phyloP scores from a whole-genome alignment of 2,888 invertebrate genomes.

The Physocephala rufipes region DNA sequence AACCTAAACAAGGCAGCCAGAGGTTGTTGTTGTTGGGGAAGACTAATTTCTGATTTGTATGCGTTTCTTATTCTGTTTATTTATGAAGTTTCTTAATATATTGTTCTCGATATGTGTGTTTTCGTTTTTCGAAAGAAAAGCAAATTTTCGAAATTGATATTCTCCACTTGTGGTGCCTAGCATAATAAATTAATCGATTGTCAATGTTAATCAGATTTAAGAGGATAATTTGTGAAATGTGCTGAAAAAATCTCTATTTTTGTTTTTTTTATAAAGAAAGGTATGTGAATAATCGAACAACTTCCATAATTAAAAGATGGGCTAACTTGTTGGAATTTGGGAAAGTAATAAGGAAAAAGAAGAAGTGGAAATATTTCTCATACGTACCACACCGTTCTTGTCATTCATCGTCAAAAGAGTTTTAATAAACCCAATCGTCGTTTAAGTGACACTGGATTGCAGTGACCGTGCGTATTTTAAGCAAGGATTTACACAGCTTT shows the following conservation, averaged over 20 bases:
- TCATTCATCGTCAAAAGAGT: too few species aligned
- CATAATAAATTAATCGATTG: slow-evolving; percentile 62
- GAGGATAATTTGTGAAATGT: slow-evolving; percentile 51
- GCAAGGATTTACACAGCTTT: too few species aligned
- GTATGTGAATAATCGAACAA: too few species aligned
- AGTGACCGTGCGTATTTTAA: too few species aligned
- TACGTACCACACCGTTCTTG: too few species aligned
- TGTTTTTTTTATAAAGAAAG: too few species aligned
- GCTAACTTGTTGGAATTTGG: too few species aligned
- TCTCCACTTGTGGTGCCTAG: slow-evolving; percentile 41
- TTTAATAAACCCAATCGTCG: too few species aligned
- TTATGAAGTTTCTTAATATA: neutral
- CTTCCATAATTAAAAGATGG: too few species aligned
- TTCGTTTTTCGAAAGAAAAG: slow-evolving; percentile 8
- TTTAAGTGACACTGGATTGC: too few species aligned
- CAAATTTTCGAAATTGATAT: slow-evolving; percentile 20
- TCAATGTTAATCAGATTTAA: slow-evolving; percentile 59
- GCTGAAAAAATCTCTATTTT: slow-evolving; percentile 40
- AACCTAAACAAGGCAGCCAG: slow-evolving; percentile 18
- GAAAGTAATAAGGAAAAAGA: too few species aligned
- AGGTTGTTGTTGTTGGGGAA: slow-evolving; percentile 13
- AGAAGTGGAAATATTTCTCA: too few species aligned
- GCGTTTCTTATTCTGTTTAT: neutral
- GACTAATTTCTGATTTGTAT: neutral
- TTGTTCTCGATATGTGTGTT: neutral